A percentile compares a stretch with the other conserved stretches of the same genome.
Evolutionary conservation across 2,888 invertebrate genomes (phyloP).

Genomic region (Lepidochrysops patricia): DNA sequence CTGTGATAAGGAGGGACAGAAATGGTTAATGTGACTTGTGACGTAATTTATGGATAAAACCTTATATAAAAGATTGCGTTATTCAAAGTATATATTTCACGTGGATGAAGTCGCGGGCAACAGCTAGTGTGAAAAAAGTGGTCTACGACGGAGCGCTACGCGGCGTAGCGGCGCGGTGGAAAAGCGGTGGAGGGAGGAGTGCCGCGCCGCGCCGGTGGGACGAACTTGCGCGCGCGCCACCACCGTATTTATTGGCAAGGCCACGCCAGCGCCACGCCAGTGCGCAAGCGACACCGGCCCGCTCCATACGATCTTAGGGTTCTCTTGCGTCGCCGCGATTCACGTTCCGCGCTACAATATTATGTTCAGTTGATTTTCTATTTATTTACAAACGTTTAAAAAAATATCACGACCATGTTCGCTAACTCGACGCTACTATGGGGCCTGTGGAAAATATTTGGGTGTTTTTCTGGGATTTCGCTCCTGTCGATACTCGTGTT

Average conservation of each 20-base stretch:
- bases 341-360: constrained; percentile 53
- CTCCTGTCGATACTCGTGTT: constrained; percentile 63
- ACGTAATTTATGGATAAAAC: too few species aligned
- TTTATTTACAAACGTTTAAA: constrained; percentile 30
- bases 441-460: constrained; percentile 64
- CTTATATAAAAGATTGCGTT: too few species aligned
- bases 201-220: constrained; percentile 59
- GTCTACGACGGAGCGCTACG: constrained; percentile 46
- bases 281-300: constrained; percentile 66
- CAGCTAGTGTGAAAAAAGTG: constrained; percentile 26
- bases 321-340: constrained; percentile 48
- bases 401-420: constrained; percentile 51
- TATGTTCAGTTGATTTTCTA: constrained; percentile 40
- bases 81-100: too few species aligned
- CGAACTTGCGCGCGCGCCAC: constrained; percentile 56
- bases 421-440: constrained; percentile 70
- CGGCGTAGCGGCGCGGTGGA: constrained; percentile 43
- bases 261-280: constrained; percentile 66
- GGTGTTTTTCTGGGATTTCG: constrained; percentile 47
- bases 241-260: constrained; percentile 73
- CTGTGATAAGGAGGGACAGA: too few species aligned
- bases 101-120: too few species aligned
- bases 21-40: too few species aligned
- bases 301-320: constrained; percentile 55
- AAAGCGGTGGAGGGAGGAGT: constrained; percentile 59